Evolutionary conservation across 1,140 invertebrate genomes (phyloP), one percentile per base, ranked within the genome.

Genomic region (Aphelenchoides fujianensis): DNA sequence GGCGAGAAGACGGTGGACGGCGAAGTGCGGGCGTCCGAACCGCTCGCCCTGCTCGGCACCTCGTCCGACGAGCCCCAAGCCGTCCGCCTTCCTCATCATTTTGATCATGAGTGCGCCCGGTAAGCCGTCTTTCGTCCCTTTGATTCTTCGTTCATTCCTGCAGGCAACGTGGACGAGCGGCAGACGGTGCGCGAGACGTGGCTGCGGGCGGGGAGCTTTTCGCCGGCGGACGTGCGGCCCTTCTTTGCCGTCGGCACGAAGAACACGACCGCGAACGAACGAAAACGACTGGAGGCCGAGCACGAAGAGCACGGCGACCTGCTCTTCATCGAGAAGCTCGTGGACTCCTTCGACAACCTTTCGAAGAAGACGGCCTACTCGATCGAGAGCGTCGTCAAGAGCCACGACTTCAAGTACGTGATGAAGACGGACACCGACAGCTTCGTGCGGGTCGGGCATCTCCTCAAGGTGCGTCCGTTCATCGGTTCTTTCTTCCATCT

Each of bases 111-210:
- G 76, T 2, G 70, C 67, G 7, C 76, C 82, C 7, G 41, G 55
- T 2, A 41, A 77, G 16, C 62, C 52, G 1, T 35, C 41, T 31
- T 35, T 68, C 30, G 19, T 16, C 27, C 59, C 31, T 12, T 2
- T 64, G 2, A 12, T 32, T n/a, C 48, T 12, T 73, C 31, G n/a
- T 53, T n/a, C 54, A 34, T 57, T 67, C 28, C 35, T 74, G 34
- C 27, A 41, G 41, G 68, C 23, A 61, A 72, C 55, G 71, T 73
- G 12, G 69, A 69, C 7, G 48, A 68, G 1, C 75, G 80, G 1
- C 63, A 74, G 34, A 73, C 70, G 16, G 81, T 83, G 54, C 71
- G 82, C 16, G 68, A 84, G 23, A 84, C 82, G 0, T 83, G 82
- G 82, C 57, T 84, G 16, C 70, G 71, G 35, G 68, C 83, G 9